Base-by-base conservation (phyloP, 2,113 vertebrate genomes). In the Equus quagga region DNA sequence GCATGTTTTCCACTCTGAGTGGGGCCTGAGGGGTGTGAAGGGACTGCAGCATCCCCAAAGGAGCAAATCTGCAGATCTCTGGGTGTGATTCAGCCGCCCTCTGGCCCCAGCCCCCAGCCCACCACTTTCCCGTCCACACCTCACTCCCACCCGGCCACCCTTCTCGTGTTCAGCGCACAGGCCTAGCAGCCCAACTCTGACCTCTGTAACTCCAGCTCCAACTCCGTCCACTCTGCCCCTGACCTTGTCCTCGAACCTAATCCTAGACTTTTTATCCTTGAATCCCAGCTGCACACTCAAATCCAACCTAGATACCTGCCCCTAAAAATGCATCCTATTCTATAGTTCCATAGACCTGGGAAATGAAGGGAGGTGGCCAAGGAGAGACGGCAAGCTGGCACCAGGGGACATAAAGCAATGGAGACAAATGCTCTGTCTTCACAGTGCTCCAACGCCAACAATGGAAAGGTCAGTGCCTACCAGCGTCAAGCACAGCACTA, bases 1-100 rank as follows among this genome's bases (percentile, higher is more conserved):
- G 82, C 97, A 89, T 76, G 97, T 98, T 98, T 98, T 98, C 98
- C 98, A 90, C 95, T 97, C 75, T 91, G 92, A 96, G 90, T 18
- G 72, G 90, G 81, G 72, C 84, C 83, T 65, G 65, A 46, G 85
- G 46, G 84, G 33, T 67, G 83, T 83, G 83, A 94, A 41, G n/a
- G 83, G 89, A 56, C 62, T 26, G 69, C 64, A 70, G 70, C 33
- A 36, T 83, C 93, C 93, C 95, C 98, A 33, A 46, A 81, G 54
- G 51, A 83, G 64, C 23, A 5, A 44, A 87, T 76, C 70, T 65
- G 69, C 89, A 95, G 60, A 62, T 83, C 84, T 94, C 33, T 5
- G 26, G 11, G 54, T 73, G 90, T 94, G 97, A 97, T 91, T 93
- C 96, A 97, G 89, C 72, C 18, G 0, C 28, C 91, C 88, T 60